These are phyloP conservation scores for Danionella cerebrum DNA, from an alignment of 2,113 vertebrate genomes.

Conservation along the genomic window DNA sequence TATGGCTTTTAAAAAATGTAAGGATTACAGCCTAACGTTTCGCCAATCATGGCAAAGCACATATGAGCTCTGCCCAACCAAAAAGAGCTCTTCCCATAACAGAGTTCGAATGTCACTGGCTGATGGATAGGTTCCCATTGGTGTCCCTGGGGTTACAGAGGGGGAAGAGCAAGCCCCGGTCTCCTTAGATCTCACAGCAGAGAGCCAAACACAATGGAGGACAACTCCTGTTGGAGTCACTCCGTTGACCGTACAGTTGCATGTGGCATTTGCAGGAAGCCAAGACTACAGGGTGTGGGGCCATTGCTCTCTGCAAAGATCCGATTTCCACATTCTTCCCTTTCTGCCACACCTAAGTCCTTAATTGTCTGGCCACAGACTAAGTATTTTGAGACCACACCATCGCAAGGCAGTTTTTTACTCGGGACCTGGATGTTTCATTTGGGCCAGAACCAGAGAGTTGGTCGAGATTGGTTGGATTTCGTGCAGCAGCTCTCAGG, in stretches of 20 bases:
- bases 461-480: conserved; percentile 47
- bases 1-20: neutral
- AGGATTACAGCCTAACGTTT: neutral
- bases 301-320: conserved; percentile 47
- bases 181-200: conserved; percentile 10
- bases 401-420: conserved; percentile 55
- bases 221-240: conserved; percentile 27
- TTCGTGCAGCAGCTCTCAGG: conserved; percentile 36
- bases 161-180: conserved; percentile 4
- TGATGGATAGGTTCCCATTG: conserved; percentile 65
- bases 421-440: conserved; percentile 64
- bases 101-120: conserved; percentile 31
- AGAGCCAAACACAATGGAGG: conserved; percentile 39
- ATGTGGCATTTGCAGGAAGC: conserved; percentile 43
- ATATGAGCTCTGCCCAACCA: neutral
- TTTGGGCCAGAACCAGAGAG: conserved; percentile 57
- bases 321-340: conserved; percentile 70
- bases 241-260: conserved; percentile 9
- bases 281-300: conserved; percentile 63
- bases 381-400: conserved; percentile 67
- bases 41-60: too few relatives aligned
- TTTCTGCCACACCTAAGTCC: conserved; percentile 72
- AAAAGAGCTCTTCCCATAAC: conserved; percentile 36
- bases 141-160: conserved; percentile 44
- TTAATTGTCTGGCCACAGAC: conserved; percentile 71